These are phyloP conservation scores for Leucoma salicis DNA, from an alignment of 2,888 invertebrate species.

Conservation along the genomic window DNA sequence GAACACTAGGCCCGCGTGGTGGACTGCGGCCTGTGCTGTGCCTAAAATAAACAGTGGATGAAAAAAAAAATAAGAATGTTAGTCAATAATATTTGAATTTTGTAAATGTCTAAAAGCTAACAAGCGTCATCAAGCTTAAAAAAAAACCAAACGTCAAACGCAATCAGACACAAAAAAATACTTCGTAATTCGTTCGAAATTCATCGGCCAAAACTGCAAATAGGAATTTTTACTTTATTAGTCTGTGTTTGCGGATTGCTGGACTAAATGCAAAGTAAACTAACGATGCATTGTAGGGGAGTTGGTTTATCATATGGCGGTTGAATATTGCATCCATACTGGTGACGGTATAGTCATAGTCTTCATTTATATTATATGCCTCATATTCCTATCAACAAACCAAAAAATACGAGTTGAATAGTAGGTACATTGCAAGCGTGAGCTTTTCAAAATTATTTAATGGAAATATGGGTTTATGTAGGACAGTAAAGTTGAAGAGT, in stretches of 20 bases:
- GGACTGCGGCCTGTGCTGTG: too few species aligned
- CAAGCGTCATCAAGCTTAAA: background rate
- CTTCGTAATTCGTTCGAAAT: constrained; percentile 20
- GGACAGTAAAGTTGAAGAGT: too few species aligned
- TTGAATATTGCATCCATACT: constrained; percentile 27
- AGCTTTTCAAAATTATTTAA: too few species aligned
- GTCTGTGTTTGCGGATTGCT: constrained; percentile 24
- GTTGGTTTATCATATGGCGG: constrained; percentile 17
- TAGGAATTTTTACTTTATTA: constrained; percentile 28
- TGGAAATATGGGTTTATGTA: too few species aligned
- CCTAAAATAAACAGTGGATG: too few species aligned
- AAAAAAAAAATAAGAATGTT: too few species aligned
- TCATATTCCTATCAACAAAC: constrained; percentile 29
- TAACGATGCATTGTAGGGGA: constrained; percentile 14
- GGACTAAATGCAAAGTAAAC: constrained; percentile 30
- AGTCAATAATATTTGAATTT: too few species aligned
- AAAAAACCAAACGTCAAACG: constrained; percentile 1
- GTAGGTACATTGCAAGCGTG: too few species aligned
- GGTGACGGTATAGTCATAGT: constrained; percentile 7
- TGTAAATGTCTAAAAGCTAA: too few species aligned
- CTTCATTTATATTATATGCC: constrained; percentile 9
- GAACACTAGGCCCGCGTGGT: too few species aligned
- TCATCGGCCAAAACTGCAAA: constrained; percentile 24
- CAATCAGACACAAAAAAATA: constrained; percentile 6
- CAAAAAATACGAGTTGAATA: too few species aligned